Conservation (phyloP, 2,888 invertebrate species). For the Caenorhabditis becei region DNA sequence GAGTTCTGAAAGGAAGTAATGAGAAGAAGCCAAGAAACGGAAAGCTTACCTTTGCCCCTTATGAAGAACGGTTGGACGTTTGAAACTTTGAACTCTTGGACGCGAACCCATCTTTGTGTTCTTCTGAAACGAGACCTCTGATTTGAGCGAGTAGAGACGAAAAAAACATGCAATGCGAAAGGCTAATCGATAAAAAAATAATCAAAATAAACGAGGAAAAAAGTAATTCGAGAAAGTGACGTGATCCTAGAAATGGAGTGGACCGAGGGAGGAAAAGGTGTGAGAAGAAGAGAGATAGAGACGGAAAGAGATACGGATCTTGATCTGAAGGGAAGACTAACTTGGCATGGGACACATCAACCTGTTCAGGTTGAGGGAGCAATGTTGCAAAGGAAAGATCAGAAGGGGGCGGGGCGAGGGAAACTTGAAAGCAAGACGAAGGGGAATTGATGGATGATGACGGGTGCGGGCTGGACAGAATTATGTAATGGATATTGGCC, state of each 20-base stretch:
- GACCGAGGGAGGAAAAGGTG: conserved; percentile 8
- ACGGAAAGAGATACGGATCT: conserved; percentile 13
- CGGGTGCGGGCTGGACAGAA: not conserved
- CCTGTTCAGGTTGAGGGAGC: conserved; percentile 7
- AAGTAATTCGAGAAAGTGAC: not conserved
- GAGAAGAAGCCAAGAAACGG: not conserved
- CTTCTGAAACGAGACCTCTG: conserved; percentile 8
- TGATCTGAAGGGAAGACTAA: conserved; percentile 1
- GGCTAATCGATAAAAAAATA: not conserved
- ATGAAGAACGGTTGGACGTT: conserved; percentile 51
- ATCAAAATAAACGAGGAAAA: not conserved
- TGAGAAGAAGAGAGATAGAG: conserved; percentile 13
- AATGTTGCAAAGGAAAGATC: not conserved
- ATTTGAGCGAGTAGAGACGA: conserved; percentile 2
- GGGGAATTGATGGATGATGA: conserved; percentile 48
- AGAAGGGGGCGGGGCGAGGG: conserved; percentile 13
- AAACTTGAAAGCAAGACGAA: conserved; percentile 21
- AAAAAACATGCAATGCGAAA: not conserved
- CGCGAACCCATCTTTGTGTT: conserved; percentile 33
- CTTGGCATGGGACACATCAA: conserved; percentile 1
- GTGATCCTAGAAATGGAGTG: conserved; percentile 1
- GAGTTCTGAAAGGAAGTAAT: conserved; percentile 29
- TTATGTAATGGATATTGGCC: conserved; percentile 36
- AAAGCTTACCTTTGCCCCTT: conserved; percentile 52
- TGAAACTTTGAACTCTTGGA: conserved; percentile 51